Base-by-base conservation (phyloP, 2,888 invertebrate genomes). In the Monopis laevigella region DNA sequence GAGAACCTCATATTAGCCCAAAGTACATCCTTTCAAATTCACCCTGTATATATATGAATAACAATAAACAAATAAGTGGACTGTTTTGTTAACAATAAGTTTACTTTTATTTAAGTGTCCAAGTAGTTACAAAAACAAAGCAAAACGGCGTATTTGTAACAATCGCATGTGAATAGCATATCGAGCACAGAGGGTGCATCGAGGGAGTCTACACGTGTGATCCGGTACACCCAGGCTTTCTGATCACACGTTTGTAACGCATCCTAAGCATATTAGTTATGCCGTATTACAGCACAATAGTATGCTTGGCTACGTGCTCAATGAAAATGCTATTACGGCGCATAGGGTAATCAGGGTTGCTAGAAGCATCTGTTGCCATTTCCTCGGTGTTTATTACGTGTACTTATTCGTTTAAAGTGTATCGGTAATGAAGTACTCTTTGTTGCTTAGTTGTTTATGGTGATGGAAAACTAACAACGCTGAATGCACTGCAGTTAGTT, bases 241-340 rank as follows among this genome's bases (percentile, higher is more conserved):
- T 34, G 13, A 36, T 36, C 36, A 18, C 29, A 36, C 36, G 35
- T 35, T 34, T 17, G 24, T 28, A 42, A 28, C 17, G 42, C 29
- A 36, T 42, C 36, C n/a, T 16, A 17, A 11, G 32, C 19, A 28
- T 29, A 36, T 42, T 42, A 42, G 42, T 36, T 18, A 42, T 35
- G 42, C 42, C 36, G 36, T 36, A 42, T 42, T 42, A 42, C 41
- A 28, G 29, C 18, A 42, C 34, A 36, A 42, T 42, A 42, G 18
- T 29, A 27, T 39, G 19, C 13, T 13, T 14, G 8, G n/a, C 39
- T 39, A 16, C 26, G 14, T 17, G 8, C 19, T 40, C 40, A 28
- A 39, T 39, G 30, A 17, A 26, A 39, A 26, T 12, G 13, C 30
- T 13, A 28, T 40, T 40, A 29, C n/a, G n/a, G n/a, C n/a, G n/a